Conservation (phyloP, 2,113 vertebrate species). For the Rhynchopsitta pachyrhyncha region DNA sequence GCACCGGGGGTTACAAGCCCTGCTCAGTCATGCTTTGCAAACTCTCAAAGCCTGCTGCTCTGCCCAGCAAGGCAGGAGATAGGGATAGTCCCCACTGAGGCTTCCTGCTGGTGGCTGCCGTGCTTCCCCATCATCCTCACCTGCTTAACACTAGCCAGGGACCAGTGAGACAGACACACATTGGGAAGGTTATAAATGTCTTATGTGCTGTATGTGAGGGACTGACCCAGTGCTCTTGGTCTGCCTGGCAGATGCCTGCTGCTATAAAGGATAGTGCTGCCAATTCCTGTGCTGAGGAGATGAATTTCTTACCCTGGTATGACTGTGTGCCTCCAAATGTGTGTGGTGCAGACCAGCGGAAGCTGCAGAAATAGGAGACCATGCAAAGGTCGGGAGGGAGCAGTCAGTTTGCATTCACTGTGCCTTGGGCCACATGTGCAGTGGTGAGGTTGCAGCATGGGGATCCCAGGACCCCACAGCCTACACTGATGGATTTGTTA, state of each 20-base stretch:
- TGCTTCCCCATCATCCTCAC: fast-evolving
- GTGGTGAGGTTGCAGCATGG: not conserved
- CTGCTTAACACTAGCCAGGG: not conserved
- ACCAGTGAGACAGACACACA: not conserved
- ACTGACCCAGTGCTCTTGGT: fast-evolving
- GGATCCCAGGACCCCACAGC: not conserved
- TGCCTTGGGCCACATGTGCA: fast-evolving
- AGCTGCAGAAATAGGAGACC: not conserved
- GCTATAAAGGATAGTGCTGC: fast-evolving
- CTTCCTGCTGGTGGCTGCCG: not conserved
- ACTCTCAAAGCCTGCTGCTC: not conserved
- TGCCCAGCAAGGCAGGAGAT: not conserved
- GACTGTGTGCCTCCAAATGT: not conserved
- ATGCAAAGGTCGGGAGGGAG: not conserved
- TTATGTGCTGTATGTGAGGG: not conserved
- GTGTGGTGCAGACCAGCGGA: not conserved
- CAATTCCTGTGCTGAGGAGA: not conserved
- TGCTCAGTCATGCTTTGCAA: not conserved
- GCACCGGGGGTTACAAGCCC: not conserved
- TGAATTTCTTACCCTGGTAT: not conserved
- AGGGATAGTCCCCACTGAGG: not conserved
- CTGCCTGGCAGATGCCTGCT: not conserved
- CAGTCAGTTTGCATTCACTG: not conserved
- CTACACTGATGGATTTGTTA: too few species aligned
- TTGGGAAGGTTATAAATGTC: not conserved